Percentiles rank a stretch among this genome's conserved stretches.
Evolutionary conservation across 2,113 vertebrate genomes (phyloP).

Genomic region (Oophaga pumilio): DNA sequence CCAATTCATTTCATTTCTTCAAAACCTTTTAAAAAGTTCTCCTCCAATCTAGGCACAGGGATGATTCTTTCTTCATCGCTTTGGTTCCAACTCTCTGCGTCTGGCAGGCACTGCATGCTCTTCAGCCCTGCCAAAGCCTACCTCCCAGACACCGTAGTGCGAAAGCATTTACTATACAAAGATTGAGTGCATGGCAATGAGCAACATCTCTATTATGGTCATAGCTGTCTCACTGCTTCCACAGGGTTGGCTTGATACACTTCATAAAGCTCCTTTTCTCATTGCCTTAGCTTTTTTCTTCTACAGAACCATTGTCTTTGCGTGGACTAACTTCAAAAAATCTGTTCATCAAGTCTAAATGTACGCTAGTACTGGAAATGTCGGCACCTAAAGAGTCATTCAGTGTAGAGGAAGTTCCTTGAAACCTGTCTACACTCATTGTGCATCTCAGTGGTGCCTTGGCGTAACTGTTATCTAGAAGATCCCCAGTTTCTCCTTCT

Average conservation of each 20-base stretch:
- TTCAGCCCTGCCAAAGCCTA: constrained; percentile 58
- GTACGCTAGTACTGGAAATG: constrained; percentile 55
- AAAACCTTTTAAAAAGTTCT: constrained; percentile 55
- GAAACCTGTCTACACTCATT: constrained; percentile 61
- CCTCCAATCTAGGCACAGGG: constrained; percentile 59
- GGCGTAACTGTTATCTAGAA: constrained; percentile 66
- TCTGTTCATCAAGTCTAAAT: constrained; percentile 59
- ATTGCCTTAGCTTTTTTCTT: constrained; percentile 70
- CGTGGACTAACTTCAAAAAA: constrained; percentile 47
- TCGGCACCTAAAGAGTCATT: constrained; percentile 54
- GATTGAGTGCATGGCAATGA: constrained; percentile 61
- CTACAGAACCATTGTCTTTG: constrained; percentile 75
- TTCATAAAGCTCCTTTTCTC: constrained; percentile 3
- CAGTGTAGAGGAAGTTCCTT: constrained; percentile 58
- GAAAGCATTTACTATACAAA: constrained; percentile 59
- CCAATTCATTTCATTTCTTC: constrained; percentile 12
- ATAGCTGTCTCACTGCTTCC: constrained; percentile 59
- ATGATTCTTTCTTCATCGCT: constrained; percentile 55
- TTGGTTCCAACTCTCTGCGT: constrained; percentile 35
- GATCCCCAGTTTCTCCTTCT: constrained; percentile 84
- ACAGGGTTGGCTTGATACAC: constrained; percentile 52
- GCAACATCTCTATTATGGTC: constrained; percentile 62
- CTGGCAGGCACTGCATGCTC: constrained; percentile 36
- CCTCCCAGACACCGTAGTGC: constrained; percentile 51
- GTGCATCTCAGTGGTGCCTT: constrained; percentile 61